Evolutionary conservation across 2,888 invertebrate genomes (phyloP).

Genomic region (Liposcelis brunnea): DNA sequence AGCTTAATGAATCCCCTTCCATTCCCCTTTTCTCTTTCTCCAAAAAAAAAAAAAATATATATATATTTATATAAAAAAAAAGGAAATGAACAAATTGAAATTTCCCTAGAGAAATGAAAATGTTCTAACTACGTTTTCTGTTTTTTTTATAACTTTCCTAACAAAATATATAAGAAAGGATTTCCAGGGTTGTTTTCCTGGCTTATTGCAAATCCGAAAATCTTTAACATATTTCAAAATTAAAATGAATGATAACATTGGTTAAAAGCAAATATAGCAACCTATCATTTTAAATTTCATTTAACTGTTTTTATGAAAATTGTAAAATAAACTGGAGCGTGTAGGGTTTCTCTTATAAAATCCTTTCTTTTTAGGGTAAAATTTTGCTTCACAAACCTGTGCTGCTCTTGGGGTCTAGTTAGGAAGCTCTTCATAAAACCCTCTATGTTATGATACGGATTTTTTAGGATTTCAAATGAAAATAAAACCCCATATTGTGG

Average conservation of each 20-base stretch:
- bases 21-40: background rate
- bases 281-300: background rate
- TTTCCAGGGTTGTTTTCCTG: conserved; percentile 7
- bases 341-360: background rate
- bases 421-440: conserved; percentile 8
- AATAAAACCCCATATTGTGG: conserved; percentile 1
- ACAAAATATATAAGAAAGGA: conserved; percentile 10
- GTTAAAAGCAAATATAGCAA: background rate
- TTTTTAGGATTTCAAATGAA: conserved; percentile 5
- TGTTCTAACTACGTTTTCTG: conserved; percentile 9
- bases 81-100: conserved; percentile 7
- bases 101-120: conserved; percentile 9
- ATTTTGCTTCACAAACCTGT: background rate
- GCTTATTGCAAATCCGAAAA: conserved; percentile 10
- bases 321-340: background rate
- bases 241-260: background rate
- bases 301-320: background rate
- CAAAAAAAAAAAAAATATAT: background rate
- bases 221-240: conserved; percentile 4
- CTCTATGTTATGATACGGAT: conserved; percentile 9
- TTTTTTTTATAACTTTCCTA: conserved; percentile 9
- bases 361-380: background rate
- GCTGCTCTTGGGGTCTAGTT: conserved; percentile 8
- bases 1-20: background rate
- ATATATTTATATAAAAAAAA: no score